These are phyloP conservation scores for Limnephilus lunatus DNA, from an alignment of 2,888 invertebrate species.

Conservation along the genomic window DNA sequence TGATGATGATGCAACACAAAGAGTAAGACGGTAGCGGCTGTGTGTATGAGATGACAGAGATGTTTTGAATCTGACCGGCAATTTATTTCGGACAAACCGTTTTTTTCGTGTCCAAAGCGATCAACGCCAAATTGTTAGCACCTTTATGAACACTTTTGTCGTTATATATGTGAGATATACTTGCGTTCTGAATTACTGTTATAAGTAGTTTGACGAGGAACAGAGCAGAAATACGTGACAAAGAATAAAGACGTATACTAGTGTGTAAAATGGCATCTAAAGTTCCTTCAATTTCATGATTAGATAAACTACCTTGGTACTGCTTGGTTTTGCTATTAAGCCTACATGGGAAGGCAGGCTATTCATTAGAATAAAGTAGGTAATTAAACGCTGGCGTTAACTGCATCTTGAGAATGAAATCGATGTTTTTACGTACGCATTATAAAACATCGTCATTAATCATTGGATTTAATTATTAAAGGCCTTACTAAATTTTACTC, in stretches of 20 bases:
- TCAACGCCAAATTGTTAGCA: slow-evolving; percentile 13
- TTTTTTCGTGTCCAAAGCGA: neutral
- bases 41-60: slow-evolving; percentile 17
- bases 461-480: neutral
- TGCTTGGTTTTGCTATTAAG: neutral
- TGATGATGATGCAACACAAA: slow-evolving; percentile 27
- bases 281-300: neutral
- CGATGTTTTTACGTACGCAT: neutral
- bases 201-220: neutral
- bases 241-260: neutral
- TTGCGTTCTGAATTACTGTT: neutral
- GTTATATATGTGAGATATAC: neutral
- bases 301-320: too few species aligned
- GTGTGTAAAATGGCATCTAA: neutral
- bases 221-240: neutral
- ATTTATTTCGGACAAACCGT: neutral
- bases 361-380: neutral
- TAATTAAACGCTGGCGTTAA: neutral
- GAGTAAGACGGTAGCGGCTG: slow-evolving; percentile 28
- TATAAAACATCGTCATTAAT: neutral
- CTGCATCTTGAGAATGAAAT: neutral
- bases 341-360: neutral
- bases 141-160: neutral
- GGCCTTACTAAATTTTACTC: neutral
- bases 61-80: slow-evolving; percentile 16